Evolutionary conservation across 2,797 vertebrate genomes (phyloP).

Genomic region (Eulemur coronatus): DNA sequence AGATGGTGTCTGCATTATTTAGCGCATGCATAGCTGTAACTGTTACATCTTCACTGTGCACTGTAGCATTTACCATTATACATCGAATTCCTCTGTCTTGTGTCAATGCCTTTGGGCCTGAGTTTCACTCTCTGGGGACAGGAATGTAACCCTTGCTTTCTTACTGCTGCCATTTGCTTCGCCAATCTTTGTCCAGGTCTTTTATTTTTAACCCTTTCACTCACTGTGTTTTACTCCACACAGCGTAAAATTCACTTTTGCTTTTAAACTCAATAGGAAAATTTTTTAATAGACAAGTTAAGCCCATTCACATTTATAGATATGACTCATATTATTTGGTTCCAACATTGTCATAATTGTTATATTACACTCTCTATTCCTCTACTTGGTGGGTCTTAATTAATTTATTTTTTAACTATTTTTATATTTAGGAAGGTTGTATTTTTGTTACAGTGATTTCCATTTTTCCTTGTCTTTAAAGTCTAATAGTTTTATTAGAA

Average conservation of each 20-base stretch:
- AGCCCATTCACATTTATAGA: background rate
- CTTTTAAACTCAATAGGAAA: background rate
- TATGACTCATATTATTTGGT: background rate
- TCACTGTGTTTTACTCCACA: background rate
- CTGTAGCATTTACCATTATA: background rate
- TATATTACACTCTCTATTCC: background rate
- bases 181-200: background rate
- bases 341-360: background rate
- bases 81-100: background rate
- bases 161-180: constrained; percentile 16
- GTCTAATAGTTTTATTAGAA: background rate
- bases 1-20: background rate
- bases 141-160: background rate
- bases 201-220: constrained; percentile 32
- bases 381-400: background rate
- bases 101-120: background rate
- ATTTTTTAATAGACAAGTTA: background rate
- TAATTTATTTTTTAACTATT: background rate
- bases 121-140: background rate
- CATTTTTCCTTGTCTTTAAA: constrained; percentile 8
- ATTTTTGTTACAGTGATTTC: background rate
- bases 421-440: background rate
- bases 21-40: background rate
- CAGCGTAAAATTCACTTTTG: background rate
- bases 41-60: background rate